Evolutionary conservation across 1,140 invertebrate genomes (phyloP), one percentile per base, ranked within the genome.

Genomic region (Glomeris maerens): DNA sequence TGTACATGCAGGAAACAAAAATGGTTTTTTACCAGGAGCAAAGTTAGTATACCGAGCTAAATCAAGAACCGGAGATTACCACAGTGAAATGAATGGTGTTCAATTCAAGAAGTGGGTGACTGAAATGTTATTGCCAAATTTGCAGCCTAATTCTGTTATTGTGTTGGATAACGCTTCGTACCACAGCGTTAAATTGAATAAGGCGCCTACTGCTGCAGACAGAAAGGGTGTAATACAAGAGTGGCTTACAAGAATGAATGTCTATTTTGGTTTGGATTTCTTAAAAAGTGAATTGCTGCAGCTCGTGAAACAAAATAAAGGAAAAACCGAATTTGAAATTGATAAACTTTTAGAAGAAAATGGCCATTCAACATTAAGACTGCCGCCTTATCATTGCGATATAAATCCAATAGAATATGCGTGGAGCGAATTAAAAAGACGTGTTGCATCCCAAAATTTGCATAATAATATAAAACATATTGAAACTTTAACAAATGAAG

Each of bases 121-220:
- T 31, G 36, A 55, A 17, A 55, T 56, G 42, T 45, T 57, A 36
- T 52, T 67, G 13, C 62, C 63, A 13, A 66, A 65, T 41, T 29
- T 68, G 10, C 58, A 55, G 17, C n/a, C 31, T 10, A 54, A 59
- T 25, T 53, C 47, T 20, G 56, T 67, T 25, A 49, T 65, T 5
- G 58, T 68, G 0, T 57, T 68, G 20, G 65, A 68, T 42, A 66
- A 67, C 52, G 66, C 62, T 10, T 51, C 63, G 0, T 68, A 68
- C 49, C 63, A 66, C 52, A 59, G 55, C 21, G 45, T 47, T 7
- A 27, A 47, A 21, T 5, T 36, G 7, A 27, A 60, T 40, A 58
- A 55, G 47, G 39, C 52, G 21, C 60, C 62, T 44, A 56, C 51
- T 39, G 44, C 49, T n/a, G 26, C 38, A 22, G 39, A 29, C 21